These are phyloP conservation scores for Gymnoscopelus microlampas DNA, from an alignment of 2,797 vertebrate species.

Conservation along the genomic window DNA sequence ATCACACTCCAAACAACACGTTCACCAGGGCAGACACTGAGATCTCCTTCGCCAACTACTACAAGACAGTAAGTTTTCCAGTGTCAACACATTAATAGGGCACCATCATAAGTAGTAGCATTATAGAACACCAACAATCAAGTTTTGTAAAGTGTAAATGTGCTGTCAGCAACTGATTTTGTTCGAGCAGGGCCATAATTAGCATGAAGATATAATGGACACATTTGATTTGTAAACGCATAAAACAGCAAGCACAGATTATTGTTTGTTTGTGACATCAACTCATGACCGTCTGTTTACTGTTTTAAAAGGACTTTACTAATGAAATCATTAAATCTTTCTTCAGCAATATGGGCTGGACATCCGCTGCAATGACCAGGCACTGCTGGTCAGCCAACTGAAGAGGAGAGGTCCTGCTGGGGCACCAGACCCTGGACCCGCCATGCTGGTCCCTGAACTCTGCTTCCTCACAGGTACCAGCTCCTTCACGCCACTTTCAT, in stretches of 20 bases:
- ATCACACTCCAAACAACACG: slow-evolving; percentile 86
- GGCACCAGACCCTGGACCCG: slow-evolving; percentile 76
- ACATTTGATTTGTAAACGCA: no score
- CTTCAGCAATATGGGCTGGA: slow-evolving; percentile 90
- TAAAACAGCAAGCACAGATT: no score
- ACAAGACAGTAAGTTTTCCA: slow-evolving; percentile 80
- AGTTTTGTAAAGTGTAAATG: no score
- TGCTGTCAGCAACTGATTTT: no score
- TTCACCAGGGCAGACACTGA: slow-evolving; percentile 88
- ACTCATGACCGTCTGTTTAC: no score
- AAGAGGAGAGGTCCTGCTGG: slow-evolving; percentile 77
- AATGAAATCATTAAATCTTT: neutral
- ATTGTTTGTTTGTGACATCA: no score
- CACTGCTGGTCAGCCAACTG: slow-evolving; percentile 87
- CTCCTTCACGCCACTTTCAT: neutral
- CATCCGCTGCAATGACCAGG: slow-evolving; percentile 88
- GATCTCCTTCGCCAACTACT: slow-evolving; percentile 89
- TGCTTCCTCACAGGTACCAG: slow-evolving; percentile 90
- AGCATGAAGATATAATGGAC: no score
- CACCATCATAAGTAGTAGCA: no score
- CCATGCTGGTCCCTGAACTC: slow-evolving; percentile 91
- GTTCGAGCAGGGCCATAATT: no score
- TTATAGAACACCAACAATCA: no score
- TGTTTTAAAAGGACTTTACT: neutral
- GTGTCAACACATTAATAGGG: neutral